Conservation (phyloP, 2,888 invertebrate species). For the Cataglyphis rosenhaueri region DNA sequence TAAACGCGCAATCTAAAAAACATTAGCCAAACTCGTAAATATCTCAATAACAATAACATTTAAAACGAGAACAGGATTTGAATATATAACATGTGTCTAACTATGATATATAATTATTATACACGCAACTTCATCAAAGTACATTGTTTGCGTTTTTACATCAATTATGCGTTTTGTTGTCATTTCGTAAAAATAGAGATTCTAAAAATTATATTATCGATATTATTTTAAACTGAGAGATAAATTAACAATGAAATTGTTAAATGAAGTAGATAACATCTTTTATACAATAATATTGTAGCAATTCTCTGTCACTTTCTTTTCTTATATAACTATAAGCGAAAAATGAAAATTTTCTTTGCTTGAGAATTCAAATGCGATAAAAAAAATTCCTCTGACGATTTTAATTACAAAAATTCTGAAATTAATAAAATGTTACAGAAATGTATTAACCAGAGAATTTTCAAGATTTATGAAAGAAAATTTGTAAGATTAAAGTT, state of each 20-base stretch:
- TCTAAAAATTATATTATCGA: neutral
- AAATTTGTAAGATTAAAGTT: conserved; percentile 13
- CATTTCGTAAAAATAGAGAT: neutral
- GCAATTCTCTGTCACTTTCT: neutral
- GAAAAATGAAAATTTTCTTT: neutral
- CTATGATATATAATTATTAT: neutral
- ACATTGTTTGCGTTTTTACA: neutral
- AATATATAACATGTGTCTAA: neutral
- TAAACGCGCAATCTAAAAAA: conserved; percentile 56
- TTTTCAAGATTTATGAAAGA: neutral
- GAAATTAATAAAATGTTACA: conserved; percentile 2
- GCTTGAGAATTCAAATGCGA: neutral
- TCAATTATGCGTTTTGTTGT: conserved; percentile 1
- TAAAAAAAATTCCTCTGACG: neutral
- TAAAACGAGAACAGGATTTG: conserved; percentile 14
- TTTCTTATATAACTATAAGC: neutral
- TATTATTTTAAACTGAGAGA: neutral
- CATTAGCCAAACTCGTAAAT: conserved; percentile 64
- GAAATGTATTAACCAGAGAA: neutral
- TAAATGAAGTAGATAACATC: neutral
- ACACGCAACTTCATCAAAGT: neutral
- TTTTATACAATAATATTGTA: neutral
- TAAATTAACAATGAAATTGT: neutral
- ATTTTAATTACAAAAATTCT: neutral
- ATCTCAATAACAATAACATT: conserved; percentile 55